Evolutionary conservation across 2,797 vertebrate genomes (phyloP).

Genomic region (Coregonus suidteri): DNA sequence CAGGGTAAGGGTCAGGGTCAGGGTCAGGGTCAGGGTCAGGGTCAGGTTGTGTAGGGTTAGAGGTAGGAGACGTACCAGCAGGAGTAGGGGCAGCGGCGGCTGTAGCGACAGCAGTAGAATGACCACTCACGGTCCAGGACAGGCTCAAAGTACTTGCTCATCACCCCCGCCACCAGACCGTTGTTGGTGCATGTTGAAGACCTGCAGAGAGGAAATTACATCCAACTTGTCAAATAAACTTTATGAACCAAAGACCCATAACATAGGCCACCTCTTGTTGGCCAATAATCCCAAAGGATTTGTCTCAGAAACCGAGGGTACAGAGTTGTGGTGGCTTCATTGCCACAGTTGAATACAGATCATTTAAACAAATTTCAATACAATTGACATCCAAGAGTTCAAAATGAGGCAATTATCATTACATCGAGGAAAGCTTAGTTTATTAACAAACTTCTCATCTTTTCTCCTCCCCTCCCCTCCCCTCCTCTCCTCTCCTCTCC

Average conservation of each 20-base stretch:
- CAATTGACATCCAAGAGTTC: no score
- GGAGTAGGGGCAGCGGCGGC: conserved; percentile 88
- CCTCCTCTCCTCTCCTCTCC: no score
- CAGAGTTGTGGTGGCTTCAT: no score
- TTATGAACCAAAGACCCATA: not conserved
- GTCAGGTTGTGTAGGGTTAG: no score
- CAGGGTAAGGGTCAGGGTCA: no score
- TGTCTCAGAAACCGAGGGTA: no score
- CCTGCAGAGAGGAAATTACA: conserved; percentile 70
- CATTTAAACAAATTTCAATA: not conserved
- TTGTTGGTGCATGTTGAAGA: conserved; percentile 92
- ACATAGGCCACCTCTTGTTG: not conserved
- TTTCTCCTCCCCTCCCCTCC: no score
- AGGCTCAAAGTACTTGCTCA: conserved; percentile 92
- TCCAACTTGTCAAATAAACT: conserved; percentile 6
- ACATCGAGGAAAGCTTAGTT: no score
- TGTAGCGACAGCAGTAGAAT: conserved; percentile 95
- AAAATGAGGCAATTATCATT: no score
- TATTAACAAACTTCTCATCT: no score
- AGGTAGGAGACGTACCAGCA: conserved; percentile 84
- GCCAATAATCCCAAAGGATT: no score
- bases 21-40: no score
- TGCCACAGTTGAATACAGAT: not conserved
- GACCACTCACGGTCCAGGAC: conserved; percentile 97
- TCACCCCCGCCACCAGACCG: conserved; percentile 91